Conservation (phyloP, 2,113 vertebrate genomes). For the Diphyllodes magnificus region DNA sequence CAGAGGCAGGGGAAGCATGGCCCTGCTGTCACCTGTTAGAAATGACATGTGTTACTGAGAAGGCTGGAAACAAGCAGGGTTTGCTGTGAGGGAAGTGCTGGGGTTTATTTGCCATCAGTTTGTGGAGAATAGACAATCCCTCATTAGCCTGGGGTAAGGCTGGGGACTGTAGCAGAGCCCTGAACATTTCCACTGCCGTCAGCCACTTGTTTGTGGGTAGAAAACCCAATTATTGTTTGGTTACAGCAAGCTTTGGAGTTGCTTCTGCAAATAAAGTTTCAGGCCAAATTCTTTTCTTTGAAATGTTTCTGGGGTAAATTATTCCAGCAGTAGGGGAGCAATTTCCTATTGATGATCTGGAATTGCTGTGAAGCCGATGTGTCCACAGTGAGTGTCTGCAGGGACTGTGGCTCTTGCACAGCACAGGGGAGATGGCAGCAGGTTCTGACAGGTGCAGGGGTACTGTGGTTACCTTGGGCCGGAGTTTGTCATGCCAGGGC, state of each 20-base stretch:
- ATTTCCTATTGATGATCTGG: background rate
- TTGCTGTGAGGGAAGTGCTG: background rate
- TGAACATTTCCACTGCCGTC: background rate
- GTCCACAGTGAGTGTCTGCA: background rate
- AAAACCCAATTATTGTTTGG: background rate
- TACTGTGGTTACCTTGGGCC: accelerated
- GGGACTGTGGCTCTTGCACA: background rate
- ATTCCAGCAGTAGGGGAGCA: background rate
- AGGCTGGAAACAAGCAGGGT: background rate
- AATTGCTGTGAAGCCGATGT: background rate
- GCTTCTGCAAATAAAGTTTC: slow-evolving; percentile 5
- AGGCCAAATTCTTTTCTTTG: slow-evolving; percentile 14
- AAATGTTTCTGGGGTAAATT: background rate
- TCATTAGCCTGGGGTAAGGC: background rate
- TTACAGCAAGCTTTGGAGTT: background rate
- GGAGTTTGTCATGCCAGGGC: background rate
- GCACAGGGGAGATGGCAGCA: background rate
- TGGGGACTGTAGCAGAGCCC: background rate
- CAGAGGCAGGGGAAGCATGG: background rate
- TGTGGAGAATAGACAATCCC: background rate
- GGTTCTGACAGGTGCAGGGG: accelerated
- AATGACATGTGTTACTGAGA: background rate
- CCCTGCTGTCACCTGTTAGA: background rate
- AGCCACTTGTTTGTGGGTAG: background rate
- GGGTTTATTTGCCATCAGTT: background rate